Conservation (phyloP, 2,113 vertebrate species). For the Siphamia tubifer region DNA sequence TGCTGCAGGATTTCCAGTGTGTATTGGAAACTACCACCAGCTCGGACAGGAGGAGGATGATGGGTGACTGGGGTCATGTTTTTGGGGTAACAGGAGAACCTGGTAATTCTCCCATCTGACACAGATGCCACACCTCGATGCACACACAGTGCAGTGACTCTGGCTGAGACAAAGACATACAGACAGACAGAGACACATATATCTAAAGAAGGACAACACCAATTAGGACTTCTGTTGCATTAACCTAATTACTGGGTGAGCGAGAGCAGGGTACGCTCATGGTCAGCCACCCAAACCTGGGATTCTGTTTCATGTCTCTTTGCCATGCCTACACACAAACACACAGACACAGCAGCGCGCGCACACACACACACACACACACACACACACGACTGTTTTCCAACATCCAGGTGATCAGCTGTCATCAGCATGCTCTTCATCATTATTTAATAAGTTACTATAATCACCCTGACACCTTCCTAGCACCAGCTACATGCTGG, state of each 20-base stretch:
- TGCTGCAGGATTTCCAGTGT: conserved; percentile 31
- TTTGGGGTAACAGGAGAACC: conserved; percentile 59
- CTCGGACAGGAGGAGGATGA: conserved; percentile 16
- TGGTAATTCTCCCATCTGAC: conserved; percentile 69
- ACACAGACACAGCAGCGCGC: neutral
- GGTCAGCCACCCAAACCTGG: conserved; percentile 29
- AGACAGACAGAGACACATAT: conserved; percentile 8
- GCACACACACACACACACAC: conserved; percentile 1
- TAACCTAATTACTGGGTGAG: conserved; percentile 74
- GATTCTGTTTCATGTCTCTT: conserved; percentile 57
- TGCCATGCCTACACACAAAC: conserved; percentile 16
- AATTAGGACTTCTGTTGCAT: conserved; percentile 67
- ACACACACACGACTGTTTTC: neutral
- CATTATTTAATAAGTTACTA: conserved; percentile 59
- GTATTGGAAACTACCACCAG: conserved; percentile 36
- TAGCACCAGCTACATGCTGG: conserved; percentile 11
- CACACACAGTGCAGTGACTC: neutral
- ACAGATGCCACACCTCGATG: conserved; percentile 59
- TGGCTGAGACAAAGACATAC: neutral
- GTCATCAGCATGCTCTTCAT: conserved; percentile 57
- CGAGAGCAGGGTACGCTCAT: conserved; percentile 21
- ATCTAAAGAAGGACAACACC: conserved; percentile 6
- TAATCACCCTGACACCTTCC: conserved; percentile 58
- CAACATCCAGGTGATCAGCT: conserved; percentile 45
- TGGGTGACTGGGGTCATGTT: neutral